phyloP scores from a whole-genome alignment of 1,140 invertebrate genomes.

The Plodia interpunctella region DNA sequence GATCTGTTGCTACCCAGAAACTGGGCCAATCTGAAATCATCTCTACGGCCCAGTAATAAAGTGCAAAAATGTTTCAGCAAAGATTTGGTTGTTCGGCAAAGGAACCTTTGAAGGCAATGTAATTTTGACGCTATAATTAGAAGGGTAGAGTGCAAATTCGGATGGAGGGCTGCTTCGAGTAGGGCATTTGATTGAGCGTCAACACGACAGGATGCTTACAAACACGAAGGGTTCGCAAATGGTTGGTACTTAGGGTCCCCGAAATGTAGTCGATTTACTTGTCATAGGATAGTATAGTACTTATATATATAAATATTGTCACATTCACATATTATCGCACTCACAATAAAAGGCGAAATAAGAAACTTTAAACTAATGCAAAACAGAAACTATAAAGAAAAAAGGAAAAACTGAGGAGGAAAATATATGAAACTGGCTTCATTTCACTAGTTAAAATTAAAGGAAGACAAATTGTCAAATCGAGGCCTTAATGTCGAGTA shows the following conservation, averaged over 20 bases:
- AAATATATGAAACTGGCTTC: too few species aligned
- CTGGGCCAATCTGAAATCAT: constrained; percentile 17
- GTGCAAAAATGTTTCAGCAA: not conserved
- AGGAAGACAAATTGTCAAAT: too few species aligned
- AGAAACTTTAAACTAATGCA: too few species aligned
- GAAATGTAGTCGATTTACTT: too few species aligned
- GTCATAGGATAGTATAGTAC: too few species aligned
- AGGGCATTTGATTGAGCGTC: constrained; percentile 28
- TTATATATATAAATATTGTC: too few species aligned
- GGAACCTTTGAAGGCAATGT: not conserved
- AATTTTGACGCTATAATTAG: constrained; percentile 2
- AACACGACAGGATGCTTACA: constrained; percentile 25
- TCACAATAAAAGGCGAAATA: too few species aligned
- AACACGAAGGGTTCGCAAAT: constrained; percentile 22
- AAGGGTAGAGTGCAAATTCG: not conserved
- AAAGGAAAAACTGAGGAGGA: too few species aligned
- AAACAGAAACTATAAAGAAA: too few species aligned
- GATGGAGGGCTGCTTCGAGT: constrained; percentile 16
- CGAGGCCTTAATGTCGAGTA: too few species aligned
- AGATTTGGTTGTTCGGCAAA: not conserved
- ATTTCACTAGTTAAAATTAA: too few species aligned
- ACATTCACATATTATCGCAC: too few species aligned
- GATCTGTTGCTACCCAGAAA: constrained; percentile 35
- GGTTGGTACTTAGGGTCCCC: constrained; percentile 3
- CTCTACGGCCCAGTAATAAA: constrained; percentile 13